These are phyloP conservation scores for Himalopsyche tibetana DNA, from an alignment of 2,888 invertebrate genomes.

Conservation along the genomic window DNA sequence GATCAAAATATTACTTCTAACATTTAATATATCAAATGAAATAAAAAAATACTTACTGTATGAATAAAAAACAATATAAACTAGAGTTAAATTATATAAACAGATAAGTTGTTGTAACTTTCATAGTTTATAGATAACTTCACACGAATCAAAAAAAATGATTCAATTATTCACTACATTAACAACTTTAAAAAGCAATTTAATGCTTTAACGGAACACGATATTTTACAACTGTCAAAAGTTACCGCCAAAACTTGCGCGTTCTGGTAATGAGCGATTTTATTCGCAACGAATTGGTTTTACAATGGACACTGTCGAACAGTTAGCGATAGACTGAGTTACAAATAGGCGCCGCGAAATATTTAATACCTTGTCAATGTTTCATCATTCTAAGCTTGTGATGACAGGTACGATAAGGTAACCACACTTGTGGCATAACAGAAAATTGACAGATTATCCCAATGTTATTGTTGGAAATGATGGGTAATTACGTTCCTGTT, in stretches of 20 bases:
- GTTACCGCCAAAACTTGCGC: not conserved
- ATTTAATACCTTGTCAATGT: slow-evolving; percentile 19
- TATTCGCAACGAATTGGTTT: not conserved
- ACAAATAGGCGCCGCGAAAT: not conserved
- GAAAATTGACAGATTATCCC: slow-evolving; percentile 12
- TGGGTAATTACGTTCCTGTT: not conserved
- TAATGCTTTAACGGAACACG: not conserved
- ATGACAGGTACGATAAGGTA: not conserved
- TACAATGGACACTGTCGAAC: not conserved
- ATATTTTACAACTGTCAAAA: not conserved
- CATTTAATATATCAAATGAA: no score
- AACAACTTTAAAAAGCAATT: not conserved
- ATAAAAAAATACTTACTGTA: no score
- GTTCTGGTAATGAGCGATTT: not conserved
- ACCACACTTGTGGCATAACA: not conserved
- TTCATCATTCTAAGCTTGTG: not conserved
- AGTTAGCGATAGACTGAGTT: not conserved
- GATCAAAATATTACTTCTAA: no score
- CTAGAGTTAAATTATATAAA: no score
- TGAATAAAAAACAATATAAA: no score
- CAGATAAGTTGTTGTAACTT: no score
- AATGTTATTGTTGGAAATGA: not conserved
- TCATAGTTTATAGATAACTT: no score
- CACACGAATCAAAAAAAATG: no score
- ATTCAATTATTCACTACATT: no score